Conservation (phyloP, 2,888 invertebrate species). For the Apamea sordens region DNA sequence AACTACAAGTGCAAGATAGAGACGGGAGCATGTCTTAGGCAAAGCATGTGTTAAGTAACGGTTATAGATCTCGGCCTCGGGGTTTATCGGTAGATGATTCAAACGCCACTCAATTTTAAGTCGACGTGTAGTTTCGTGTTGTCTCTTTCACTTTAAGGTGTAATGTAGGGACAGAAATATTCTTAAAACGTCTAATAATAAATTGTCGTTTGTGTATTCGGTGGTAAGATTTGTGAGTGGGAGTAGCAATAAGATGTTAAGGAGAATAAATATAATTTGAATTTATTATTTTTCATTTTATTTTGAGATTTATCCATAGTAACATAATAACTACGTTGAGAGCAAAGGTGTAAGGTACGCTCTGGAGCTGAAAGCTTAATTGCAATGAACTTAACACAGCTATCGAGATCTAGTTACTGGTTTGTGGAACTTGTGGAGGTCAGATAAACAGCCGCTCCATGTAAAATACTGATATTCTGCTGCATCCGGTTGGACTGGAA, state of each 20-base stretch:
- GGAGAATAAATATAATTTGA: constrained; percentile 30
- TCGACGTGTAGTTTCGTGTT: too few relatives aligned
- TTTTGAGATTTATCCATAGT: not conserved
- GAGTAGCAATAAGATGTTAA: constrained; percentile 12
- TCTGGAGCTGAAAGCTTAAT: not conserved
- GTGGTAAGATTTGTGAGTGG: constrained; percentile 1
- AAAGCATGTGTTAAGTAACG: not conserved
- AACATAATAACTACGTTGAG: not conserved
- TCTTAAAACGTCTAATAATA: not conserved
- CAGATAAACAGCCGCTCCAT: not conserved
- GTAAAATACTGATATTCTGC: not conserved
- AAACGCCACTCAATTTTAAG: not conserved
- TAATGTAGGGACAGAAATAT: not conserved
- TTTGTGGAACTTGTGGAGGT: not conserved
- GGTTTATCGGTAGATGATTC: not conserved
- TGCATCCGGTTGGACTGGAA: not conserved
- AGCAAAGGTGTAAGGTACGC: not conserved
- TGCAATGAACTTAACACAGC: not conserved
- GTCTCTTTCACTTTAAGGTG: not conserved
- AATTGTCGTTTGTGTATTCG: not conserved
- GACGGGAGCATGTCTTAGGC: not conserved
- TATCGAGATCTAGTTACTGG: not conserved
- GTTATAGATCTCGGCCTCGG: not conserved
- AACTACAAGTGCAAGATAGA: not conserved
- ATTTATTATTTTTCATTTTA: not conserved